Evolutionary conservation across 2,797 vertebrate species (phyloP), one percentile per base, ranked within the genome.

Genomic region (Leptoclinus maculatus): DNA sequence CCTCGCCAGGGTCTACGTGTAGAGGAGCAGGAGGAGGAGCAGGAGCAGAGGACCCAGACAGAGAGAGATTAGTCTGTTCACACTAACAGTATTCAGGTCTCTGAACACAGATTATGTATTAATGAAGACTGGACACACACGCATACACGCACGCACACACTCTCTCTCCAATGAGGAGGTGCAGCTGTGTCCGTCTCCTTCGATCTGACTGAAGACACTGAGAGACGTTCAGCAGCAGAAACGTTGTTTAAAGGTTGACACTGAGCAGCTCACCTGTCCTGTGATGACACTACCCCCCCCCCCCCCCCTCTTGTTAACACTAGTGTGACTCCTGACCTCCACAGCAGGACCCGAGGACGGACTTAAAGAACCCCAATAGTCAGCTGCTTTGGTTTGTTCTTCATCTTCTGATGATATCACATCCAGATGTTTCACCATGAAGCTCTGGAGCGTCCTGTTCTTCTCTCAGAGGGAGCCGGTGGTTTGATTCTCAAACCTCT

Each of bases 1-100:
- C 86, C 97, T 99, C 91, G 98, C 98, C 89, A 97, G 98, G 95
- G 98, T 99, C 66, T 99, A 99, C 68, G 96, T 99, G 89, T 99
- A 97, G 96, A 93, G 0, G 7, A 68, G 59, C n/a, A 65, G 39
- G 23, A 21, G n/a, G 0, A 29, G 36, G 1, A 36, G 47, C 13
- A 39, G 43, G 17, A 25, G 65, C 32, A 45, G 76, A 76, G 51
- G 72, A 45, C 63, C 2, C n/a, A 62, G 90, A 67, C 91, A 94
- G 67, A 64, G 19, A 49, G 47, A 45, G 66, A 27, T 58, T 27
- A 2, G 49, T 73, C 80, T 76, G 72, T 68, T 58, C 39, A 78
- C 39, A 66, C 49, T 64, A 39, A 83, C 70, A 79, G 68, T 82
- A 83, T 81, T 82, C 85, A 86, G 85, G 70, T 84, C 49, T 75